A percentile compares a stretch with the other conserved stretches of the same genome.
Conservation (phyloP, 2,113 vertebrate genomes). For the Nothobranchius furzeri region DNA sequence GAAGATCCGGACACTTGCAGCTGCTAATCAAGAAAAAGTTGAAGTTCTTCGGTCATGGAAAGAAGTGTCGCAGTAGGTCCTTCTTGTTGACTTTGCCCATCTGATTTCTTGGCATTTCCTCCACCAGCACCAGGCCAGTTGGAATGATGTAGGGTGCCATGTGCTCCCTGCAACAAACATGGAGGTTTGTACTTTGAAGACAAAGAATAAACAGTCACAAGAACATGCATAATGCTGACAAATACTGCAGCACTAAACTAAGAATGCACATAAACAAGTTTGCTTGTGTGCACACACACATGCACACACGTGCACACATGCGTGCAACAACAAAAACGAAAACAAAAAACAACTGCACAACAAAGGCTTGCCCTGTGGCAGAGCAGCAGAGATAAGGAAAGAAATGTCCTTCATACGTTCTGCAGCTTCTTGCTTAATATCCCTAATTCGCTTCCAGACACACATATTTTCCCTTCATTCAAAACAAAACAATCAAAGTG, state of each 20-base stretch:
- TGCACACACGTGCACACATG: too few species aligned
- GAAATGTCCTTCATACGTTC: conserved; percentile 70
- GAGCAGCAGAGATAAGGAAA: conserved; percentile 66
- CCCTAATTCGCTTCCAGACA: conserved; percentile 67
- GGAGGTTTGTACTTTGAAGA: conserved; percentile 37
- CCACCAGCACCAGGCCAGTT: conserved; percentile 86
- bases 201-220: conserved; percentile 27
- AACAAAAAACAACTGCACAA: conserved; percentile 64
- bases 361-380: conserved; percentile 68
- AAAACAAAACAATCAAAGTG: conserved; percentile 74
- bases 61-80: conserved; percentile 85
- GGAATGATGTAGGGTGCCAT: conserved; percentile 88
- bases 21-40: background rate
- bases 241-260: conserved; percentile 1
- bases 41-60: conserved; percentile 51
- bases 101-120: conserved; percentile 91
- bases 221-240: conserved; percentile 18
- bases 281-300: too few species aligned
- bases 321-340: conserved; percentile 25
- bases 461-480: conserved; percentile 65
- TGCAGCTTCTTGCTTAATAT: conserved; percentile 60
- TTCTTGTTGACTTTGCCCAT: conserved; percentile 98
- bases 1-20: background rate
- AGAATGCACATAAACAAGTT: background rate
- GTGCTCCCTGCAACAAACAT: conserved; percentile 78